Conservation (phyloP, 2,797 vertebrate genomes). For the Phoebastria nigripes region DNA sequence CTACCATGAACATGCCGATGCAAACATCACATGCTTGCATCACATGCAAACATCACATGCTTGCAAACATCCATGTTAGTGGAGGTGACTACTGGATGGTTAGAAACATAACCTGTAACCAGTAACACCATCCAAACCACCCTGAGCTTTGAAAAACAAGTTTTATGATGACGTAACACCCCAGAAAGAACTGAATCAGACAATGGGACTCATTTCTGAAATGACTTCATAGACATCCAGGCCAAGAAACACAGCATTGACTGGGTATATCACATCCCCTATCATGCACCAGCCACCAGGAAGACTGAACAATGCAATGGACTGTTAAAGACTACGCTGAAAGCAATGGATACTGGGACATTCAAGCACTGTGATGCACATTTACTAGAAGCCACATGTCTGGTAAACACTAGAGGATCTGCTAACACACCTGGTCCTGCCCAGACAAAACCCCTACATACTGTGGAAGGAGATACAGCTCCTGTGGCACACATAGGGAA, state of each 20-base stretch:
- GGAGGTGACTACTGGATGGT: background rate
- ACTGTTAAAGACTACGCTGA: background rate
- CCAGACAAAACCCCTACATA: accelerated
- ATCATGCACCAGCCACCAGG: background rate
- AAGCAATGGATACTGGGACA: background rate
- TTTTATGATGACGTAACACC: background rate
- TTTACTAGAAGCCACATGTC: background rate
- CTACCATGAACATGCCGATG: accelerated
- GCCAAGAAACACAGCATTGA: background rate
- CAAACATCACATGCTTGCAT: background rate
- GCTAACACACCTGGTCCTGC: background rate
- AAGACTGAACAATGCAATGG: background rate
- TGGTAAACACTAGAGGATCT: background rate
- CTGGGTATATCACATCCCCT: background rate
- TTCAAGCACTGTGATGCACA: background rate
- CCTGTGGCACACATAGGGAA: background rate
- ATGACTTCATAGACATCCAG: background rate
- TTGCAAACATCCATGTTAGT: background rate
- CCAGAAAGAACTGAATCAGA: background rate
- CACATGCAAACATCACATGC: background rate
- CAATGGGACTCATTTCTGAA: background rate
- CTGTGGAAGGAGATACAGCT: background rate
- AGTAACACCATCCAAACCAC: background rate
- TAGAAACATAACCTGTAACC: background rate
- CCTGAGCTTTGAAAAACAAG: background rate